These are phyloP conservation scores for Micrasema minimum DNA, from an alignment of 1,140 invertebrate genomes.

Conservation along the genomic window DNA sequence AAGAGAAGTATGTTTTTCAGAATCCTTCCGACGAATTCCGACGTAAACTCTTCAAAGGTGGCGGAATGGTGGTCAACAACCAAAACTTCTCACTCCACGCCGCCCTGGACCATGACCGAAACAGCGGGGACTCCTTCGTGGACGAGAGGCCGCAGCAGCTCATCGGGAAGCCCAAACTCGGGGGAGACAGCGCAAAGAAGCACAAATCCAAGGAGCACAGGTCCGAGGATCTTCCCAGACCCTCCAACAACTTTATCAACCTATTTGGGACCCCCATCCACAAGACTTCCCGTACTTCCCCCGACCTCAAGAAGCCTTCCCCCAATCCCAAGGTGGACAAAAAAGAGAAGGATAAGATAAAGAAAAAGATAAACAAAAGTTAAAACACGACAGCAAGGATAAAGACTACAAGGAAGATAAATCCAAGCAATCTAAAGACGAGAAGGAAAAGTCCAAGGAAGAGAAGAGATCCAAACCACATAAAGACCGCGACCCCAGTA, in stretches of 20 bases:
- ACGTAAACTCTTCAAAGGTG: constrained; percentile 87
- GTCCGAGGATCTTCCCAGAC: constrained; percentile 70
- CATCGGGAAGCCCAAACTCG: constrained; percentile 76
- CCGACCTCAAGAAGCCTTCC: constrained; percentile 72
- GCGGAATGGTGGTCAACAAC: constrained; percentile 69
- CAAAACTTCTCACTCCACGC: constrained; percentile 58
- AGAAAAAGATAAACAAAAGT: constrained; percentile 71
- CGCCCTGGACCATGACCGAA: constrained; percentile 64
- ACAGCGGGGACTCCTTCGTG: constrained; percentile 65
- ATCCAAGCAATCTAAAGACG: constrained; percentile 69
- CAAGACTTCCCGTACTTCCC: constrained; percentile 74
- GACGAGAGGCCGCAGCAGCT: constrained; percentile 66
- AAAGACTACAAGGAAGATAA: constrained; percentile 66
- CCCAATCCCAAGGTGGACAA: constrained; percentile 68
- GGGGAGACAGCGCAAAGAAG: constrained; percentile 71
- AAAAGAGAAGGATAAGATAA: constrained; percentile 69
- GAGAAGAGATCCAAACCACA: constrained; percentile 72
- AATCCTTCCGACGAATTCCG: constrained; percentile 91
- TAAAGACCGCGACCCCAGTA: constrained; percentile 71
- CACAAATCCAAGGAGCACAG: constrained; percentile 74
- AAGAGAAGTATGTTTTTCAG: constrained; percentile 78
- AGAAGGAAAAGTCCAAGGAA: constrained; percentile 71
- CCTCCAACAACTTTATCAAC: constrained; percentile 76
- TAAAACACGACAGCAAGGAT: constrained; percentile 64
- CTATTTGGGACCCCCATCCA: constrained; percentile 84